A percentile compares a stretch with the other conserved stretches of the same genome.
Evolutionary conservation across 1,140 invertebrate genomes (phyloP).

Genomic region (Drosophila saltans): DNA sequence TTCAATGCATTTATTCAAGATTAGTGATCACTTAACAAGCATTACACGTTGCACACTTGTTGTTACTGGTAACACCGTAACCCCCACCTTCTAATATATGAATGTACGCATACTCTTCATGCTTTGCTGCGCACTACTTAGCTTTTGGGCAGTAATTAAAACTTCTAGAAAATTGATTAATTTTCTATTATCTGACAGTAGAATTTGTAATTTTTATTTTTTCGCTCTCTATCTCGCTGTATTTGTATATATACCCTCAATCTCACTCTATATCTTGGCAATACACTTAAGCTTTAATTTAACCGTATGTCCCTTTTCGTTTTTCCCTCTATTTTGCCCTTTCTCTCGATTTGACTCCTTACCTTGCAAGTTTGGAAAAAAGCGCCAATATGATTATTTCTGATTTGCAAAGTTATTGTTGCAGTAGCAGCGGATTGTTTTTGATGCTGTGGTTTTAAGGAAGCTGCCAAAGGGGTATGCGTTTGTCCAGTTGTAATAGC

Average conservation of each 20-base stretch:
- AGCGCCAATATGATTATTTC: constrained; percentile 73
- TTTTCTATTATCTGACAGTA: background rate
- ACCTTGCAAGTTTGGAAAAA: constrained; percentile 83
- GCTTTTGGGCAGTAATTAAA: background rate
- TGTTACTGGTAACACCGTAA: too few species aligned
- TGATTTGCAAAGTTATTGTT: constrained; percentile 58
- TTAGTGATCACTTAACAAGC: too few species aligned
- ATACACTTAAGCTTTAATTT: constrained; percentile 42
- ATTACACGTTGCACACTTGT: too few species aligned
- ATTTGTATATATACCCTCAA: background rate
- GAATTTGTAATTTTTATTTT: background rate
- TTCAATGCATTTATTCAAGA: too few species aligned
- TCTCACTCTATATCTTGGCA: background rate
- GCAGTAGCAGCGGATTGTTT: constrained; percentile 42
- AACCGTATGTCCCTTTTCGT: background rate
- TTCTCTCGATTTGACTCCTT: constrained; percentile 30
- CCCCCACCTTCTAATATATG: too few species aligned
- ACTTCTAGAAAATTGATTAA: background rate
- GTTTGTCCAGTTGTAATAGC: constrained; percentile 79
- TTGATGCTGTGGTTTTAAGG: constrained; percentile 49
- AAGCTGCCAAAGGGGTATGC: constrained; percentile 69
- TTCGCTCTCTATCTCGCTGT: constrained; percentile 1
- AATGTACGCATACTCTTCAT: too few species aligned
- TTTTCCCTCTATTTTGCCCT: background rate
- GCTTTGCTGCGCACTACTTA: too few species aligned